Conservation (phyloP, 2,113 vertebrate species). For the Ibidorhyncha struthersii region DNA sequence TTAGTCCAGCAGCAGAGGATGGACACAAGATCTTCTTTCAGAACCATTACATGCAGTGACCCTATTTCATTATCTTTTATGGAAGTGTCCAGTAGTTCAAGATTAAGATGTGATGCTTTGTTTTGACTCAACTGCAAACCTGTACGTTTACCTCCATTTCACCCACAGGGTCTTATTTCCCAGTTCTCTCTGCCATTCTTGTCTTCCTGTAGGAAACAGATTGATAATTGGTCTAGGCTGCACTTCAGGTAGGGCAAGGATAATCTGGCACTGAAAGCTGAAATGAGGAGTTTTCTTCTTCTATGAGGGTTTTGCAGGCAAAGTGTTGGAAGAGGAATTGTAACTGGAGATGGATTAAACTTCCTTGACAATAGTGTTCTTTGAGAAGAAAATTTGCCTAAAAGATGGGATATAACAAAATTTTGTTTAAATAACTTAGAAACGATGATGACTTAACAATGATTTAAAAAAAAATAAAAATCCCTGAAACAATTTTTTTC, state of each 20-base stretch:
- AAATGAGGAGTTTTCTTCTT: neutral
- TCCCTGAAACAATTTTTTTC: neutral
- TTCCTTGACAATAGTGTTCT: neutral
- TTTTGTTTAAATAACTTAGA: neutral
- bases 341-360: neutral
- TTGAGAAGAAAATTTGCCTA: neutral
- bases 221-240: neutral
- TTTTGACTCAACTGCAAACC: neutral
- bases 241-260: neutral
- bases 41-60: neutral
- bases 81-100: neutral
- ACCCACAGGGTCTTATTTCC: neutral
- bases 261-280: neutral
- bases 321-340: neutral
- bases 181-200: neutral
- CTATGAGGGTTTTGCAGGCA: neutral
- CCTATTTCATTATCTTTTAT: neutral
- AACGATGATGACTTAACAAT: neutral
- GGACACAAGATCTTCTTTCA: neutral
- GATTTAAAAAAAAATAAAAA: neutral
- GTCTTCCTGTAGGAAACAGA: neutral
- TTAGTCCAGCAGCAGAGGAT: neutral
- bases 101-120: neutral
- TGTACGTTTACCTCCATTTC: accelerated
- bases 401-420: neutral